Evolutionary conservation across 2,797 vertebrate species (phyloP), one percentile per base, ranked within the genome.

Genomic region (Amblyopsis hoosieri): DNA sequence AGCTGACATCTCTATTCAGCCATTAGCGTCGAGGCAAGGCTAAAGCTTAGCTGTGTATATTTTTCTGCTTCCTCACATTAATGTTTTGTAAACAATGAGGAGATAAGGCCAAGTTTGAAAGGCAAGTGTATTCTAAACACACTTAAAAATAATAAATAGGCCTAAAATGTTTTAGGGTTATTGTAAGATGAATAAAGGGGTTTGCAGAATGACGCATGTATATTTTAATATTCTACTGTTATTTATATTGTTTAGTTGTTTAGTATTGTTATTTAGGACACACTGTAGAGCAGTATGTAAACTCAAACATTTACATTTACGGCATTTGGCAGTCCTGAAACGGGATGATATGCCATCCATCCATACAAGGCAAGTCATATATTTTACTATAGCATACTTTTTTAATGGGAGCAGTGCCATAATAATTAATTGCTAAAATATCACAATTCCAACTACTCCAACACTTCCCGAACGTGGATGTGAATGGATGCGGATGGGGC

Each of bases 71-170:
- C 83, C 85, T 85, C 87, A 71, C 85, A 80, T 85, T 71, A 71
- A 79, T 90, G 88, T 90, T 90, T 90, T 86, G 87, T 86, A 85
- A 90, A 90, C 87, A 89, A 23, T 13, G 12, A 69, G 70, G 62
- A 82, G 87, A 91, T 88, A 89, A 90, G 82, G 80, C 71, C 63
- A 60, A 80, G 74, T 90, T 88, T 88, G 81, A 86, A 86, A 87
- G 79, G 74, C 83, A 71, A 67, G 69, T 78, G 77, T 81, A 68
- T 78, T 70, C 66, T 54, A 89, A 91, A 87, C 82, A 86, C 55
- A 46, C 71, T 55, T 64, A 76, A 79, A 80, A 86, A 81, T 81
- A 87, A 89, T 72, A 88, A 89, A 87, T 78, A 86, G 13, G 23
- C 23, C 23, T 29, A 29, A 42, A 62, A 69, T 58, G 70, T 81